Conservation (phyloP, 92 coral and sea anemone genomes). For the Anthopleura xanthogrammica region DNA sequence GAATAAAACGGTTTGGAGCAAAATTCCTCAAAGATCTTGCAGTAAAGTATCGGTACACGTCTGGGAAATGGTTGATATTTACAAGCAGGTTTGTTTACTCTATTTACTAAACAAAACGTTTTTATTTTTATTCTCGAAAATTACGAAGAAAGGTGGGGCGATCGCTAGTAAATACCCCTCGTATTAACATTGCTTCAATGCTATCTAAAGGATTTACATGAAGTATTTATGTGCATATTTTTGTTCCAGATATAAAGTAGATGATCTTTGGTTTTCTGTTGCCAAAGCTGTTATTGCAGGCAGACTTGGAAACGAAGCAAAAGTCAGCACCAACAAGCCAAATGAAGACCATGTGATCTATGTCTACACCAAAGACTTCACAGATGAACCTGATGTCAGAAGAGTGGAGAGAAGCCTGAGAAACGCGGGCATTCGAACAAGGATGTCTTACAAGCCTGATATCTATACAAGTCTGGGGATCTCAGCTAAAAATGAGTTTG, state of each 20-base stretch:
- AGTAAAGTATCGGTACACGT: slow-evolving; percentile 14
- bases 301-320: slow-evolving; percentile 19
- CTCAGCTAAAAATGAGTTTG: slow-evolving; percentile 17
- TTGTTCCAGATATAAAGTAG: slow-evolving; percentile 15
- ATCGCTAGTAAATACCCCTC: no score
- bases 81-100: slow-evolving; percentile 8
- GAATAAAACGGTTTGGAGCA: not conserved
- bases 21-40: slow-evolving; percentile 15
- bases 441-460: slow-evolving; percentile 30
- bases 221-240: not conserved
- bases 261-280: slow-evolving; percentile 24
- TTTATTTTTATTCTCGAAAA: no score
- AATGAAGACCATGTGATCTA: slow-evolving; percentile 23
- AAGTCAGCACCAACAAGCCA: slow-evolving; percentile 17
- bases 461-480: slow-evolving; percentile 31
- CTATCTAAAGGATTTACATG: no score
- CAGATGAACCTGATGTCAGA: slow-evolving; percentile 30
- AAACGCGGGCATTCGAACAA: slow-evolving; percentile 1
- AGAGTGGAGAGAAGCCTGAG: slow-evolving; percentile 30
- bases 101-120: no score
- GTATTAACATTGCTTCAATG: no score
- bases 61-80: not conserved
- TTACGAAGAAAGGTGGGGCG: no score
- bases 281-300: slow-evolving; percentile 34
- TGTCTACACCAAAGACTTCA: slow-evolving; percentile 42